Percentiles rank a stretch among this genome's conserved stretches.
These are phyloP conservation scores for Amphiduros pacificus DNA, from an alignment of 2,888 invertebrate species.

Conservation along the genomic window DNA sequence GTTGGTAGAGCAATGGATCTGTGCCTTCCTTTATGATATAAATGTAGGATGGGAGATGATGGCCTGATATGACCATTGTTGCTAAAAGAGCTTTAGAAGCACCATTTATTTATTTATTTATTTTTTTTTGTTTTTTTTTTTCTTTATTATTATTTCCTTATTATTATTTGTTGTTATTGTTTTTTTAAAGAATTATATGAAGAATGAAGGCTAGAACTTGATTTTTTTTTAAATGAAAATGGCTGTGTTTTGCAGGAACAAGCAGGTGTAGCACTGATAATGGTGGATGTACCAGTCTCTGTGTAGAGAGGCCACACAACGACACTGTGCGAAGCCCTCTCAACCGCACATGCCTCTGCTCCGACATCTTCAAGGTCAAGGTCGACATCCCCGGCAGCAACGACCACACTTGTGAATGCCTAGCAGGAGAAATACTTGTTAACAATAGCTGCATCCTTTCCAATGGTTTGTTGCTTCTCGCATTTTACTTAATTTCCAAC, in stretches of 20 bases:
- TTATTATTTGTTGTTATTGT: background rate
- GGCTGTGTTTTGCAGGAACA: background rate
- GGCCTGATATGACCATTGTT: no score
- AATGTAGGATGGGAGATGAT: no score
- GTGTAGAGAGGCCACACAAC: constrained; percentile 73
- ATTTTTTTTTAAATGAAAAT: background rate
- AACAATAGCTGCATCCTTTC: constrained; percentile 31
- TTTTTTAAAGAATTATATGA: no score
- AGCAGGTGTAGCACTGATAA: constrained; percentile 7
- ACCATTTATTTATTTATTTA: no score
- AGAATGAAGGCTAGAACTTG: no score
- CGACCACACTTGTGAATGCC: constrained; percentile 4
- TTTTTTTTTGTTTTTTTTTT: background rate
- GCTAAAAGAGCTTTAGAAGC: no score
- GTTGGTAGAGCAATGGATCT: no score
- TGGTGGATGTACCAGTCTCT: constrained; percentile 64
- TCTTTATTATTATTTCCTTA: background rate
- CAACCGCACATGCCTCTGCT: constrained; percentile 75
- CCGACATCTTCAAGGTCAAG: constrained; percentile 67
- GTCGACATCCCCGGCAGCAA: background rate
- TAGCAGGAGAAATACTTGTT: constrained; percentile 30
- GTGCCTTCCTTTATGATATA: no score
- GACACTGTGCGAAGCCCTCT: constrained; percentile 35
- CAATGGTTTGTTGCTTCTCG: constrained; percentile 1
- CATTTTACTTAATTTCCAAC: no score